Evolutionary conservation across 2,888 invertebrate species (phyloP).

Genomic region (Apamea sordens): DNA sequence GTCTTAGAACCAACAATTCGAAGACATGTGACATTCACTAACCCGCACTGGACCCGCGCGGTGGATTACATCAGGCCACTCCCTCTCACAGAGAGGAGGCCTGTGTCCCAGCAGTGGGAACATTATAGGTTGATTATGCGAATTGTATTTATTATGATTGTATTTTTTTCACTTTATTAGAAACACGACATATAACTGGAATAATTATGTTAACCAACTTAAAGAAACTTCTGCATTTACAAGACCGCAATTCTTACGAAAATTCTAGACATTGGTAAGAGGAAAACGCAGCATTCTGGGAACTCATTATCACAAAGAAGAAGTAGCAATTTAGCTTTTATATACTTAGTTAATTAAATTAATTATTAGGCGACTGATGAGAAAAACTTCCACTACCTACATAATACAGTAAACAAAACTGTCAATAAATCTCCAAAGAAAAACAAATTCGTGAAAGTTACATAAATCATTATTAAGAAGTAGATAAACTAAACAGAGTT

Average conservation of each 20-base stretch:
- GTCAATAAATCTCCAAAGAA: slow-evolving; percentile 23
- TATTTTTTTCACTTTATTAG: background rate
- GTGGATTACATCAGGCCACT: background rate
- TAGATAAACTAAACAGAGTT: slow-evolving; percentile 28
- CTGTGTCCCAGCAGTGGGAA: background rate
- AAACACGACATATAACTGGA: background rate
- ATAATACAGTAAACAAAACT: background rate
- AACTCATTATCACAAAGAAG: background rate
- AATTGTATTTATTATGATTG: background rate
- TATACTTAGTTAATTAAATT: background rate
- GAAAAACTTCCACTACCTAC: background rate
- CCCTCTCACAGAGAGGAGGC: background rate
- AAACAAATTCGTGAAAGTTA: slow-evolving; percentile 23
- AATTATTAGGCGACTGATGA: background rate
- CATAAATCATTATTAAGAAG: slow-evolving; percentile 27
- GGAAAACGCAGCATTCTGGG: background rate
- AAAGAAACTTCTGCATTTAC: background rate
- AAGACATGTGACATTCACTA: background rate
- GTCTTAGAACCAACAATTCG: background rate
- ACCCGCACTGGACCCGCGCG: background rate
- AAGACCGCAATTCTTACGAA: background rate
- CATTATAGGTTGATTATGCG: background rate
- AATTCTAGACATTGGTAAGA: background rate
- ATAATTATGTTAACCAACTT: background rate
- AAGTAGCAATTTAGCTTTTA: background rate